Percentiles rank a stretch among this genome's conserved stretches.
Conservation (phyloP, 1,140 invertebrate genomes). For the Drosophila nebulosa region DNA sequence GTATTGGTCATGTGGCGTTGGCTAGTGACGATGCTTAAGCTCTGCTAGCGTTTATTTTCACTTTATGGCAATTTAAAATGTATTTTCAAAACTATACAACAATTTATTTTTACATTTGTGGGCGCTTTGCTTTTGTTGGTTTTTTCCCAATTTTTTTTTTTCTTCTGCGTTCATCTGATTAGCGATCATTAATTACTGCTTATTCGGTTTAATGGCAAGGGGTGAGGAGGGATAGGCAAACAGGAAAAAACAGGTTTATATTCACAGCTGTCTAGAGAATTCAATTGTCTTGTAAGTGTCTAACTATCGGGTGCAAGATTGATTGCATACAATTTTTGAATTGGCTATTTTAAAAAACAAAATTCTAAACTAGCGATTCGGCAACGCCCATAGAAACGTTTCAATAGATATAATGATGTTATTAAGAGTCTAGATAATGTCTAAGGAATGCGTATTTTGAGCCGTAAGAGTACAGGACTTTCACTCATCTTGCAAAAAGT, state of each 20-base stretch:
- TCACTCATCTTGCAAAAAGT: too few relatives aligned
- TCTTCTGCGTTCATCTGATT: constrained; percentile 30
- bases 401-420: too few relatives aligned
- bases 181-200: constrained; percentile 59
- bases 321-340: neutral
- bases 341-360: too few relatives aligned
- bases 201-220: constrained; percentile 13
- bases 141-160: constrained; percentile 21
- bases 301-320: neutral
- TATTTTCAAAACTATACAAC: constrained; percentile 54
- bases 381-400: too few relatives aligned
- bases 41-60: constrained; percentile 29
- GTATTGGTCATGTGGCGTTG: constrained; percentile 38
- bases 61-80: constrained; percentile 62
- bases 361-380: too few relatives aligned
- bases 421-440: too few relatives aligned
- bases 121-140: constrained; percentile 27
- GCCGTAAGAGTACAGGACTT: too few relatives aligned
- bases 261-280: neutral
- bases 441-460: too few relatives aligned
- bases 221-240: neutral
- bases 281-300: neutral
- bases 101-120: constrained; percentile 62
- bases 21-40: constrained; percentile 11
- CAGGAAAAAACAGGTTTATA: neutral